Base-by-base conservation (phyloP, 2,888 invertebrate genomes). In the Drosophila tanythrix region DNA sequence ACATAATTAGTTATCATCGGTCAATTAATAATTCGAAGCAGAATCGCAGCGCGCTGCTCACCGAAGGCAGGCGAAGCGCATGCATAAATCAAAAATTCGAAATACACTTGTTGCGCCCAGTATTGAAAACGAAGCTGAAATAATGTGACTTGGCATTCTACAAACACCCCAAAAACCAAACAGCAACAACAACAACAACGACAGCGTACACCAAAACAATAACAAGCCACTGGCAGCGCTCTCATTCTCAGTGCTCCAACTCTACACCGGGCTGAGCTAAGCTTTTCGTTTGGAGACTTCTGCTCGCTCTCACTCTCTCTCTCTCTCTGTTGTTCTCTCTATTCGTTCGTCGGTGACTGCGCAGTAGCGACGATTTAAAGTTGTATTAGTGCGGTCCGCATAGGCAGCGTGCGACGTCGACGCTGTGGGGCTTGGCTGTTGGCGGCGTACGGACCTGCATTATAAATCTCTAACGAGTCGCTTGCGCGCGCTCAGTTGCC, bases 1-100 rank as follows among this genome's bases (percentile, higher is more conserved):
- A 85, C 87, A 89, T 89, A 87, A 89, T 87, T 87, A 87, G 83
- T 81, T 89, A 81, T 87, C 85, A 87, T 89, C 88, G 87, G 87
- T 89, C 89, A 87, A 87, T 86, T 86, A 89, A 76, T 87, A 89
- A 87, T 87, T 71, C 80, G 68, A 64, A 67, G 73, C 78, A 67
- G 78, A 75, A 69, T 56, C 70, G 67, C 65, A 62, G 73, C 60
- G 58, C 38, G 7, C 58, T 40, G 50, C 57, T 36, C 27, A 38
- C 33, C 57, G 56, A 57, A 55, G 67, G 52, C 43, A 73, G 55
- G 27, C 61, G 66, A 70, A 62, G 74, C 89, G 82, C 85, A 81
- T 83, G 81, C 85, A 88, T 87, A 89, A 87, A 87, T 89, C 87
- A 88, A 82, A 83, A 75, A 77, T 25, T 70, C 74, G 65, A 83